Evolutionary conservation across 2,797 vertebrate genomes (phyloP), one percentile per base, ranked within the genome.

Genomic region (Pitangus sulphuratus): DNA sequence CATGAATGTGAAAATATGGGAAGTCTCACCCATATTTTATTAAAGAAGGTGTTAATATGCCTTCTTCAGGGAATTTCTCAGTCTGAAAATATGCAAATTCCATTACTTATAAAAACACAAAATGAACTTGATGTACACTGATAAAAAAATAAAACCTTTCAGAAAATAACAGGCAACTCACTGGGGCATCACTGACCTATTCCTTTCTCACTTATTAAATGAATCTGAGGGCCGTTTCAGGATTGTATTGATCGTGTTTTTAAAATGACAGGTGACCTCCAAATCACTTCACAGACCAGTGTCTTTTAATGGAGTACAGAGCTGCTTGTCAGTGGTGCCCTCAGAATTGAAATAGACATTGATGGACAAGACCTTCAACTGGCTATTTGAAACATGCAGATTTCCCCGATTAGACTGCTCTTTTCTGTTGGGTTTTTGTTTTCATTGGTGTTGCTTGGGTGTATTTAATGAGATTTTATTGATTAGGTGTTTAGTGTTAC

Each of bases 201-300:
- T 97, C 84, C 50, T 90, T 96, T 95, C 86, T 96, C 72, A 85
- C 70, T 85, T 95, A 89, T 93, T 97, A 97, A 98, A 97, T 65
- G 84, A 97, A 94, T 90, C 76, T 97, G 86, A 97, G 74, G 54
- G 87, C 86, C 11, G 3, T 70, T 95, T 97, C 72, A 3, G 35
- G 96, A 96, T 95, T 76, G 33, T 89, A 98, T 97, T 93, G 97
- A 97, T 97, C 14, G 2, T 6, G 4, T 80, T 97, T 96, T 97
- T 94, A 94, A 95, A 97, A 97, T 97, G 97, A 98, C 95, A 97
- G 96, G 93, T 96, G 93, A 97, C 77, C 88, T 97, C 94, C 94
- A 96, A 93, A 94, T 97, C 97, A 95, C 90, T 91, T 97, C 95
- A 84, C 94, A 97, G 72, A 65, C 74, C 80, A 94, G 44, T 84